Evolutionary conservation across 2,888 invertebrate genomes (phyloP).

Genomic region (Oligia strigilis): DNA sequence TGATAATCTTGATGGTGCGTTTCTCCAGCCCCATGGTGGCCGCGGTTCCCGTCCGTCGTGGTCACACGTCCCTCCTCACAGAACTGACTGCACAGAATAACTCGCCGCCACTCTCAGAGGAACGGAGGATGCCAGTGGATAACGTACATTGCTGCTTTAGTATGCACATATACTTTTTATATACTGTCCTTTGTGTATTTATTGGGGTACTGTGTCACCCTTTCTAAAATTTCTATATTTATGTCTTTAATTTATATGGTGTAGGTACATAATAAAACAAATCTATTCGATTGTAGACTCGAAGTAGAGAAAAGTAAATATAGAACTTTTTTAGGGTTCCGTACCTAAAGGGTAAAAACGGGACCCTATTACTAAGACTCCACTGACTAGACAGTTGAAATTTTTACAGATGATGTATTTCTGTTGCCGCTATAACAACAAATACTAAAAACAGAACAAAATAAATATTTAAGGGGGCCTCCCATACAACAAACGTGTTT

Average conservation of each 20-base stretch:
- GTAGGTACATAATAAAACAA: not conserved
- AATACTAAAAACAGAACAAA: too few species aligned
- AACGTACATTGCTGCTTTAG: conserved; percentile 72
- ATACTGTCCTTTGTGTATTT: not conserved
- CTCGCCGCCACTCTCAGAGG: conserved; percentile 28
- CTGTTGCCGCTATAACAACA: too few species aligned
- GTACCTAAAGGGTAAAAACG: too few species aligned
- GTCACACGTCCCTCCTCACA: conserved; percentile 53
- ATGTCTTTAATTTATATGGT: not conserved
- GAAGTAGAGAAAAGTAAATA: not conserved
- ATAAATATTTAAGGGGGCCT: too few species aligned
- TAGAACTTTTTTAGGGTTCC: too few species aligned
- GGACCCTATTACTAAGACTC: too few species aligned
- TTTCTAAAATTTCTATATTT: not conserved
- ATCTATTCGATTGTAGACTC: not conserved
- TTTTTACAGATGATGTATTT: too few species aligned
- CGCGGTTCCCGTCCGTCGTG: not conserved
- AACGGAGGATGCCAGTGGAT: conserved; percentile 55
- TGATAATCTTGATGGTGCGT: conserved; percentile 83
- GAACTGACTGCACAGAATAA: conserved; percentile 54
- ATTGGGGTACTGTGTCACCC: not conserved
- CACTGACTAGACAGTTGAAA: too few species aligned
- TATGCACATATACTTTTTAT: not conserved
- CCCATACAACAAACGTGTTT: too few species aligned
- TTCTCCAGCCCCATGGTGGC: conserved; percentile 83